Evolutionary conservation across 1,140 invertebrate genomes (phyloP), one percentile per base, ranked within the genome.

Genomic region (Plectrocnemia conspersa): DNA sequence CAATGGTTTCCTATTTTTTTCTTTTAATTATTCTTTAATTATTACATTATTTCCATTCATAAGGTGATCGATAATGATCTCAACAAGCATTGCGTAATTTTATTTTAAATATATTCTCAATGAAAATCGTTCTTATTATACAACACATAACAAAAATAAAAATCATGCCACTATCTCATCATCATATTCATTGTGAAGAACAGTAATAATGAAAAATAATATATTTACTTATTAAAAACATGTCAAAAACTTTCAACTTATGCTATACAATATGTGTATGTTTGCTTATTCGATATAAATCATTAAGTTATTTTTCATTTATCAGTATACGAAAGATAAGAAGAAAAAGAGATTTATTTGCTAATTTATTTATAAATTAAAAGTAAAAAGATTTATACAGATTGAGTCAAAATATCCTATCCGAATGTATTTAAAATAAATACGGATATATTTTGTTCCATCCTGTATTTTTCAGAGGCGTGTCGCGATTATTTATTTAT

Each of bases 71-170:
- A n/a, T n/a, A 13, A 48, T 33, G 23, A 48, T 25, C 18, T 48
- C 35, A 48, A 48, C 45, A 48, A 48, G 23, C 27, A 48, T 19
- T 48, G 45, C 35, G 45, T 48, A 45, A 40, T 40, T 40, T 40
- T 15, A 18, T 40, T 40, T 40, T 48, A n/a, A n/a, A n/a, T n/a
- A n/a, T n/a, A n/a, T n/a, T n/a, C n/a, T 48, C 44, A 19, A 33
- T 25, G 35, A 48, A 48, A 32, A n/a, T n/a, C n/a, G 32, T 35
- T 48, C 29, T 18, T 48, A n/a, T 48, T 48, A 35, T 48, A 48
- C 45, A 48, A 48, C 45, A 48, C 35, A 48, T 48, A 48, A 48
- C 45, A 48, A 48, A 48, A 48, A 33, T 48, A 48, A 48, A 48
- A 24, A 45, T 45, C 42, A 25, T 45, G 25, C 29, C 23, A 45